Evolutionary conservation across 2,113 vertebrate genomes (phyloP), one percentile per base, ranked within the genome.

Genomic region (Cyphomyrus plagiostoma): DNA sequence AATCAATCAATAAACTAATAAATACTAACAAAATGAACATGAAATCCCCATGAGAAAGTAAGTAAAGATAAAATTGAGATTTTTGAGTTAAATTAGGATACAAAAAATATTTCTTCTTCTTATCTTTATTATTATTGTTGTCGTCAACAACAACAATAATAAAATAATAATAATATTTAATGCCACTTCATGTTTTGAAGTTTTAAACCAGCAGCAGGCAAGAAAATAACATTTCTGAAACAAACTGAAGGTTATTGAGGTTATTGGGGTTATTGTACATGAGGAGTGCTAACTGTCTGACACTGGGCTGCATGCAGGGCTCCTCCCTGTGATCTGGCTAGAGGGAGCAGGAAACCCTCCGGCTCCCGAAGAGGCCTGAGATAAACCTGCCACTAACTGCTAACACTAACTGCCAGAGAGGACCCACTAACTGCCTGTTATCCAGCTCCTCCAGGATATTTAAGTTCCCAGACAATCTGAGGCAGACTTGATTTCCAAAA

Each of bases 281-380:
- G n/a, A 77, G 30, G 58, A 77, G 70, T 2, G 15, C 35, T 39
- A 46, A 7, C 56, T 42, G 11, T 23, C 42, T 23, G 42, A 39
- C 23, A 26, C 21, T 48, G 52, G 52, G 49, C 9, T 87, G 30
- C n/a, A 48, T 15, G 58, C 50, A 23, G 77, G 19, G 56, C 6
- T 26, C 30, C 50, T 53, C 77, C 21, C 30, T 26, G 45, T 15
- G 13, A 17, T 74, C 88, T 82, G 88, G 88, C 15, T n/a, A 35
- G 35, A 56, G 48, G 30, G 49, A 53, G 49, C 74, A 89, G 88
- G 74, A 89, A 53, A 26, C 48, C 77, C 50, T 80, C 49, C 42
- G 88, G 74, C 88, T 89, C 26, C 48, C 30, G 8, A 39, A 53
- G 70, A 82, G 70, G 88, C 88, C 70, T 80, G 70, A 23, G 15